Evolutionary conservation across 1,140 invertebrate species (phyloP), one percentile per base, ranked within the genome.

Genomic region (Schmidtea mediterranea): DNA sequence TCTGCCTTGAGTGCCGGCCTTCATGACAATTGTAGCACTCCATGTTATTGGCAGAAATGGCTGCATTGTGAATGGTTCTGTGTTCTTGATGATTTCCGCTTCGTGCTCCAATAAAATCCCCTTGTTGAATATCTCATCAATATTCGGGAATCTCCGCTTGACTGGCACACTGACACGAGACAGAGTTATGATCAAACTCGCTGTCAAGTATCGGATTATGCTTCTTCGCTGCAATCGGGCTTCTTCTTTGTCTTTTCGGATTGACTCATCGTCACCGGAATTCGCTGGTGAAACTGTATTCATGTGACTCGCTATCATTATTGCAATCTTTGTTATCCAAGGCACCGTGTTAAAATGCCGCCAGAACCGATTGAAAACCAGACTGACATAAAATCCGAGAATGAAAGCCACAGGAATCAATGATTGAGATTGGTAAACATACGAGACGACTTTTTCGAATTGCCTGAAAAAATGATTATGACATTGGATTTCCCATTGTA

Each of bases 321-420:
- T 51, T 15, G 45, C 40, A 6, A 53, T 1, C 36, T 53, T 55
- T 73, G 59, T 76, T 75, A 2, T 74, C 75, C 75, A 76, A 15
- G 75, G 74, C 52, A 76, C 74, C 0, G 73, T 71, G 56, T 71
- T 73, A 55, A 82, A 87, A 60, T 87, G 82, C 62, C 72, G 75
- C 82, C 82, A 87, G 82, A 82, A 87, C 58, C 82, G 70, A 57
- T 78, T 79, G 43, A 86, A 81, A 19, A 86, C 77, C 51, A 86
- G 70, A 54, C 74, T 79, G 38, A 87, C 81, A 66, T 86, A 87
- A 70, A 87, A 87, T 53, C 80, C 82, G 49, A 87, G 71, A n/a
- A 86, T 80, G 68, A 87, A 86, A 13, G 82, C 82, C 75, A 87
- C 59, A 21, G 79, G 78, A 57, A 82, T 82, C 26, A 32, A 32